Evolutionary conservation across 2,113 vertebrate genomes (phyloP).

Genomic region (Pungitius pungitius): DNA sequence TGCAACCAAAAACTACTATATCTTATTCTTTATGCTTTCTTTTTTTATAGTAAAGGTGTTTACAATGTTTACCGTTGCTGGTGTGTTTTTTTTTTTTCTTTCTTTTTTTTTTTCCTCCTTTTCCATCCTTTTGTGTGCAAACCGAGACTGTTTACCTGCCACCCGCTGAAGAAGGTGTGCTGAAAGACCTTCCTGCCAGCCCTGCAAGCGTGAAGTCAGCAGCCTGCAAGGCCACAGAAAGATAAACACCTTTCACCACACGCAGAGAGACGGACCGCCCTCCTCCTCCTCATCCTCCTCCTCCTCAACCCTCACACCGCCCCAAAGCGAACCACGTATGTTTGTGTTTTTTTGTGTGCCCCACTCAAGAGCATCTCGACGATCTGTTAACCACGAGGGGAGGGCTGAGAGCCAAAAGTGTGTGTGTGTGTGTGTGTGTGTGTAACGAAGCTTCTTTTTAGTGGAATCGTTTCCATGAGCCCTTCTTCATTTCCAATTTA

Average conservation of each 20-base stretch:
- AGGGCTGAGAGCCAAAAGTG: slow-evolving; percentile 61
- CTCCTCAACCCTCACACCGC: slow-evolving; percentile 11
- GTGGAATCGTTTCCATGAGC: slow-evolving; percentile 16
- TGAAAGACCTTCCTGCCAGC: slow-evolving; percentile 41
- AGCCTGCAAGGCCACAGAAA: slow-evolving; percentile 25
- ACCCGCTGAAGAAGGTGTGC: slow-evolving; percentile 29
- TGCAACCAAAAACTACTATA: slow-evolving; percentile 77
- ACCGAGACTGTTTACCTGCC: slow-evolving; percentile 51
- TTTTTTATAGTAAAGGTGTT: slow-evolving; percentile 54
- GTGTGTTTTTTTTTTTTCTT: slow-evolving; percentile 10
- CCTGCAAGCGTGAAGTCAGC: slow-evolving; percentile 33
- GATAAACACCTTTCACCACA: slow-evolving; percentile 9
- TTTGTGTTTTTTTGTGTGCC: slow-evolving; percentile 25
- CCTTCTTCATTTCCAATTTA: slow-evolving; percentile 11
- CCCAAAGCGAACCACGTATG: slow-evolving; percentile 39
- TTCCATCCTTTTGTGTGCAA: slow-evolving; percentile 1
- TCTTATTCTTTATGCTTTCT: slow-evolving; percentile 49
- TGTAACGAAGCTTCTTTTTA: slow-evolving; percentile 29
- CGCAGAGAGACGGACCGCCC: slow-evolving; percentile 38
- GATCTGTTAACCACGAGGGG: slow-evolving; percentile 45
- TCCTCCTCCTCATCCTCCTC: slow-evolving; percentile 13
- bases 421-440: slow-evolving; percentile 45
- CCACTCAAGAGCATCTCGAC: slow-evolving; percentile 11
- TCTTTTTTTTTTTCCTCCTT: neutral
- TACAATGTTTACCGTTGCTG: slow-evolving; percentile 57